These are phyloP conservation scores for Ophion ventricosus DNA, from an alignment of 2,888 invertebrate species.

Conservation along the genomic window DNA sequence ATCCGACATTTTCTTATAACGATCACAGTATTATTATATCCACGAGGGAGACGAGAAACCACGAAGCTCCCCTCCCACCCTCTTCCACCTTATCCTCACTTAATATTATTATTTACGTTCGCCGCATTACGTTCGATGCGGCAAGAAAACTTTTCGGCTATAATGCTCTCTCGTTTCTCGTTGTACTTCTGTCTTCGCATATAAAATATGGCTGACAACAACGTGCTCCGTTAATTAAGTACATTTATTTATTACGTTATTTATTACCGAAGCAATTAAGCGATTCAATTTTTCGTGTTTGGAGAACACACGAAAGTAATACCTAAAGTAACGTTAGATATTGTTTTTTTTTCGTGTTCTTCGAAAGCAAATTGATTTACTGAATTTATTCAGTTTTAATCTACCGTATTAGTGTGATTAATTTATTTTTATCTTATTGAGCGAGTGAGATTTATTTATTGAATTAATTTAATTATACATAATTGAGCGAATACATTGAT, in stretches of 20 bases:
- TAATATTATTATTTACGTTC: conserved; percentile 63
- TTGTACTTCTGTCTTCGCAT: conserved; percentile 8
- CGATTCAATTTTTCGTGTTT: no score
- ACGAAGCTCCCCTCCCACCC: conserved; percentile 27
- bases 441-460: no score
- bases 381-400: no score
- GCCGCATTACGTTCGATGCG: conserved; percentile 58
- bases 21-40: conserved; percentile 27
- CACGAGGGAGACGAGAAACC: conserved; percentile 37
- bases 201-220: conserved; percentile 24
- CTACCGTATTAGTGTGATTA: no score
- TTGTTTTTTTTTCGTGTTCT: no score
- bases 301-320: no score
- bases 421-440: no score
- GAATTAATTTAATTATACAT: no score
- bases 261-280: no score
- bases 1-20: conserved; percentile 18
- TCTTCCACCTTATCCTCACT: no score
- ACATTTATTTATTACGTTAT: not conserved
- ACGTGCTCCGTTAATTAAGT: conserved; percentile 2
- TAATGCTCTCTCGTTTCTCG: conserved; percentile 35
- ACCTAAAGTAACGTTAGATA: no score
- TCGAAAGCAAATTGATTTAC: not conserved
- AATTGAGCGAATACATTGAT: no score
- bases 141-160: conserved; percentile 43